A percentile compares a stretch with the other conserved stretches of the same genome.
phyloP scores from a whole-genome alignment of 2,797 vertebrate species.

The Rhincodon typus region DNA sequence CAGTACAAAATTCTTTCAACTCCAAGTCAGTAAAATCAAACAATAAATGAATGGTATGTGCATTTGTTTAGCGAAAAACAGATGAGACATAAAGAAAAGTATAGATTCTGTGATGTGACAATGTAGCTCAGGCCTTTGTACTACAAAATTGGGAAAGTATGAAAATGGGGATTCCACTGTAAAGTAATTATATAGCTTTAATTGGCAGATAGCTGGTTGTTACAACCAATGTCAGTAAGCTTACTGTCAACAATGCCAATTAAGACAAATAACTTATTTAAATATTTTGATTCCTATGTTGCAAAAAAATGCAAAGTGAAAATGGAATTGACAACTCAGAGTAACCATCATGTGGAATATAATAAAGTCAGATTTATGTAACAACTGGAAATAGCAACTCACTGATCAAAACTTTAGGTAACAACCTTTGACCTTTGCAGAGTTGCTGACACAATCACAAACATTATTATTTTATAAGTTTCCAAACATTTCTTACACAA shows the following conservation, averaged over 20 bases:
- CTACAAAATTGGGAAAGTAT: neutral
- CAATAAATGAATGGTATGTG: neutral
- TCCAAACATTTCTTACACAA: neutral
- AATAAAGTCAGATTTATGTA: neutral
- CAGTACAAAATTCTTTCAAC: too few species aligned
- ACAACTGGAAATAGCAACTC: neutral
- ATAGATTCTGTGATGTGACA: neutral
- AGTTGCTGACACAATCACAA: neutral
- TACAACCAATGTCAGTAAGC: neutral
- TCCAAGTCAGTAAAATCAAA: neutral
- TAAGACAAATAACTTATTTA: slow-evolving; percentile 11
- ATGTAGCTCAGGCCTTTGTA: neutral
- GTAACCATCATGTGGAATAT: neutral
- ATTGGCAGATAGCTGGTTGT: neutral
- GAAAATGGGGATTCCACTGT: neutral
- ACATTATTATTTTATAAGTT: neutral
- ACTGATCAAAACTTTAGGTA: slow-evolving; percentile 1
- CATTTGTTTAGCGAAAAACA: neutral
- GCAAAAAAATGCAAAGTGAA: neutral
- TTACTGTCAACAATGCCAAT: slow-evolving; percentile 9
- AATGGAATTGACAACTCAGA: neutral
- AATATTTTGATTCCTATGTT: neutral
- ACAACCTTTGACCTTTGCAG: neutral
- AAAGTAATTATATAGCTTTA: neutral
- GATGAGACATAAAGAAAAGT: neutral